These are phyloP conservation scores for Eilema depressum DNA, from an alignment of 2,888 invertebrate genomes.

Conservation along the genomic window DNA sequence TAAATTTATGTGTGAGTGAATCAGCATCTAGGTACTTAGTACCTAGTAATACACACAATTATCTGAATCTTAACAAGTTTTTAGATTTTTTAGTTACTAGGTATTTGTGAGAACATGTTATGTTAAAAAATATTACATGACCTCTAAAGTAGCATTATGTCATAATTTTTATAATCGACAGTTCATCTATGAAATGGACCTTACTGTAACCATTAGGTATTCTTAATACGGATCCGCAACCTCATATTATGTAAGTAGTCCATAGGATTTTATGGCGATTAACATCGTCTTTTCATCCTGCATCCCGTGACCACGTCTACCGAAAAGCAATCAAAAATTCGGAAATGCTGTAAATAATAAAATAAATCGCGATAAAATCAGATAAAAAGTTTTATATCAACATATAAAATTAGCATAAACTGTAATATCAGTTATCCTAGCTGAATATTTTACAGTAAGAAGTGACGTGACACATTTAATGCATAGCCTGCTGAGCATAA, in stretches of 20 bases:
- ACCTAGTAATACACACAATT: neutral
- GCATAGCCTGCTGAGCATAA: conserved; percentile 17
- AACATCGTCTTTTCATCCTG: neutral
- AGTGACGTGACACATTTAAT: conserved; percentile 16
- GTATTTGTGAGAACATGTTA: too few species aligned
- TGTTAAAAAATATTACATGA: too few species aligned
- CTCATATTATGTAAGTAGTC: neutral
- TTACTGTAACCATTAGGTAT: too few species aligned
- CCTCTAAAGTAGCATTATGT: neutral
- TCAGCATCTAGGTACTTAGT: too few species aligned
- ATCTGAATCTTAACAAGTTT: neutral
- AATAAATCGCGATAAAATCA: neutral
- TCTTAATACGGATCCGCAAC: neutral
- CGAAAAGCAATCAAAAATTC: neutral
- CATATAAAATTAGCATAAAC: neutral
- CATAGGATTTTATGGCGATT: neutral
- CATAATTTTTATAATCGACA: neutral
- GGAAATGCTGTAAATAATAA: neutral
- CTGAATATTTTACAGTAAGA: neutral
- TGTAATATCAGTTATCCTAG: neutral
- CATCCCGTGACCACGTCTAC: neutral
- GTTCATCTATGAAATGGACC: neutral
- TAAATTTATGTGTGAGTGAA: neutral
- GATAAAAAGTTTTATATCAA: neutral
- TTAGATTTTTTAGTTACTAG: too few species aligned